These are phyloP conservation scores for Myripristis jacobus DNA, from an alignment of 2,797 vertebrate species.

Conservation along the genomic window DNA sequence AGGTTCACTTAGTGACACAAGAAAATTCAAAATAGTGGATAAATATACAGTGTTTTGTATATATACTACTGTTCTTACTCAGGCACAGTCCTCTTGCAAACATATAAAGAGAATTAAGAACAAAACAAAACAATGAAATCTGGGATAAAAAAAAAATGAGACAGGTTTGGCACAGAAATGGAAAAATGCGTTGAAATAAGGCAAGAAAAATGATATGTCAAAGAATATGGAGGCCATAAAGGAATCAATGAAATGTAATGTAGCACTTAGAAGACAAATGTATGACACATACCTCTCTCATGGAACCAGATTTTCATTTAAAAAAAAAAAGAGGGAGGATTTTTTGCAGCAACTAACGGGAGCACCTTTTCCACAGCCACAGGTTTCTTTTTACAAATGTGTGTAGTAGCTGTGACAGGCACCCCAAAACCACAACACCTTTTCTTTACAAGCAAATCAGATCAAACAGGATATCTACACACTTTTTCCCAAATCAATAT, in stretches of 20 bases:
- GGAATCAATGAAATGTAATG: slow-evolving; percentile 53
- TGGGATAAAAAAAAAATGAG: slow-evolving; percentile 59
- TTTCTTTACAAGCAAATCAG: slow-evolving; percentile 64
- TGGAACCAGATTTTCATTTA: slow-evolving; percentile 56
- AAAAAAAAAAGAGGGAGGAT: slow-evolving; percentile 44
- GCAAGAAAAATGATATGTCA: slow-evolving; percentile 52
- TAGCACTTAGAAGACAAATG: slow-evolving; percentile 68
- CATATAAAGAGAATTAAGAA: slow-evolving; percentile 43
- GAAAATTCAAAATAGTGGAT: slow-evolving; percentile 74
- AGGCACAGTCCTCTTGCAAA: slow-evolving; percentile 78
- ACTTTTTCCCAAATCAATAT: slow-evolving; percentile 53
- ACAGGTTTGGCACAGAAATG: slow-evolving; percentile 69
- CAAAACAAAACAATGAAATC: slow-evolving; percentile 33
- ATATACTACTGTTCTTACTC: slow-evolving; percentile 71
- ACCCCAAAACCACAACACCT: slow-evolving; percentile 64
- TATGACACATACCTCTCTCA: slow-evolving; percentile 57
- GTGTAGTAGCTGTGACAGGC: slow-evolving; percentile 74
- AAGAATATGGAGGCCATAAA: slow-evolving; percentile 70
- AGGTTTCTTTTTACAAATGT: slow-evolving; percentile 67
- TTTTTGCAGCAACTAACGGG: slow-evolving; percentile 74
- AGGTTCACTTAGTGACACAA: slow-evolving; percentile 81
- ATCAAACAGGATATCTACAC: slow-evolving; percentile 56
- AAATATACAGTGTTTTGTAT: slow-evolving; percentile 76
- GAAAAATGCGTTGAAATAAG: slow-evolving; percentile 58
- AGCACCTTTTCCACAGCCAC: slow-evolving; percentile 64